These are phyloP conservation scores for Pangasius djambal DNA, from an alignment of 2,797 vertebrate genomes.

Conservation along the genomic window DNA sequence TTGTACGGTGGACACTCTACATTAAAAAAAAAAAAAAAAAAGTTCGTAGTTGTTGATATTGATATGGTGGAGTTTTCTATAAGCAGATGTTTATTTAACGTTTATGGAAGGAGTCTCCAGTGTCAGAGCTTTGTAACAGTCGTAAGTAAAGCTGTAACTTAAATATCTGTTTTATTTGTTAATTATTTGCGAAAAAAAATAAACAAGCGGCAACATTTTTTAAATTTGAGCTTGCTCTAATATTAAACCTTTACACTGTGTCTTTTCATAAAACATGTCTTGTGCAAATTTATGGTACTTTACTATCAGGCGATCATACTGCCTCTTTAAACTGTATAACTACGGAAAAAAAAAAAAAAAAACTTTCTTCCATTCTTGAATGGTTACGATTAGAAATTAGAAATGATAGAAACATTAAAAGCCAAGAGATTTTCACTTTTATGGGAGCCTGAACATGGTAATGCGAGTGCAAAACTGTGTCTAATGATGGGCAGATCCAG, in stretches of 20 bases:
- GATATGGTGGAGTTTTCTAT: neutral
- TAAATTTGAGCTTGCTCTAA: neutral
- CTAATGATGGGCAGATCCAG: slow-evolving; percentile 70
- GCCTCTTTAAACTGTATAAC: neutral
- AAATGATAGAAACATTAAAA: neutral
- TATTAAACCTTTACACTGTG: neutral
- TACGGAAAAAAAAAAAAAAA: neutral
- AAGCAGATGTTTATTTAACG: neutral
- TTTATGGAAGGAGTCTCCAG: neutral
- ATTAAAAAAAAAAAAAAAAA: no score
- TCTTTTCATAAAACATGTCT: neutral
- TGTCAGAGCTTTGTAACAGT: neutral
- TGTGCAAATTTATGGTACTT: neutral
- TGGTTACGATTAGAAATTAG: slow-evolving; percentile 6
- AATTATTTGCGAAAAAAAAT: neutral
- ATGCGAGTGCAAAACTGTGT: slow-evolving; percentile 65
- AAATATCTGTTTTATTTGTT: neutral
- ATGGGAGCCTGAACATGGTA: neutral
- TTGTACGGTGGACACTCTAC: no score
- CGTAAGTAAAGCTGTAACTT: neutral
- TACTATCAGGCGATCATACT: neutral
- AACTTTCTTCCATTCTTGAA: neutral
- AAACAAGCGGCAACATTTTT: neutral
- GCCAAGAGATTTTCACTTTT: slow-evolving; percentile 3
- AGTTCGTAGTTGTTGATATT: neutral